phyloP scores from a whole-genome alignment of 2,797 vertebrate species.

The Urosaurus nigricauda region DNA sequence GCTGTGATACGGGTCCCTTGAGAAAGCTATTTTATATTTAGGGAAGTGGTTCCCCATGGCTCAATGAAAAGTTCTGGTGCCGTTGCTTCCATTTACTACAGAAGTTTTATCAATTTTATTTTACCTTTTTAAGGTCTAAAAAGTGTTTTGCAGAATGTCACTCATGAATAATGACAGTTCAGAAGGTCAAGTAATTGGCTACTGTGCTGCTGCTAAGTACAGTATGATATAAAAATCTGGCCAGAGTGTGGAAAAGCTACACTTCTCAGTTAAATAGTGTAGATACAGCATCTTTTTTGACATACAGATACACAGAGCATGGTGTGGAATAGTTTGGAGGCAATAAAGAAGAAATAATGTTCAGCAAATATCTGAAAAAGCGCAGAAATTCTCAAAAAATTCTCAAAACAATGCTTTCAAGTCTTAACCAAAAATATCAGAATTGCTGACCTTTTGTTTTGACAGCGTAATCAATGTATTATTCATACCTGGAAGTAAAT shows the following conservation, averaged over 20 bases:
- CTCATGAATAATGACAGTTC: not conserved
- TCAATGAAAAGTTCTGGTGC: not conserved
- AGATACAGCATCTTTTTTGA: slow-evolving; percentile 1
- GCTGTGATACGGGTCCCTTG: not conserved
- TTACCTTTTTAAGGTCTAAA: not conserved
- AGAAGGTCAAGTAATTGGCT: not conserved
- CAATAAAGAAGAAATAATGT: slow-evolving; percentile 6
- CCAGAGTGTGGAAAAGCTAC: slow-evolving; percentile 18
- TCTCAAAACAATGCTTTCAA: not conserved
- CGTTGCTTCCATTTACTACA: not conserved
- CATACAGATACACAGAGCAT: not conserved
- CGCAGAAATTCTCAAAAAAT: not conserved
- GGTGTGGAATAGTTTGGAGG: not conserved
- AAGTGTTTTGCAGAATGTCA: slow-evolving; percentile 13
- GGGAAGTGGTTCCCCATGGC: not conserved
- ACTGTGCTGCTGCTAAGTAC: not conserved
- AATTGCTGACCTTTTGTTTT: not conserved
- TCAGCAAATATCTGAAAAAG: not conserved
- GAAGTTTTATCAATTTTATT: slow-evolving; percentile 21
- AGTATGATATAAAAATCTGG: slow-evolving; percentile 43
- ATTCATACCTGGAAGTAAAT: not conserved
- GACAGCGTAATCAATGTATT: not conserved
- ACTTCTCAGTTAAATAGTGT: slow-evolving; percentile 29
- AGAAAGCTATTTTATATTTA: not conserved
- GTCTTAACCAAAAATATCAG: not conserved